Evolutionary conservation across 2,888 invertebrate genomes (phyloP), one percentile per base, ranked within the genome.

Genomic region (Plagodis pulveraria): DNA sequence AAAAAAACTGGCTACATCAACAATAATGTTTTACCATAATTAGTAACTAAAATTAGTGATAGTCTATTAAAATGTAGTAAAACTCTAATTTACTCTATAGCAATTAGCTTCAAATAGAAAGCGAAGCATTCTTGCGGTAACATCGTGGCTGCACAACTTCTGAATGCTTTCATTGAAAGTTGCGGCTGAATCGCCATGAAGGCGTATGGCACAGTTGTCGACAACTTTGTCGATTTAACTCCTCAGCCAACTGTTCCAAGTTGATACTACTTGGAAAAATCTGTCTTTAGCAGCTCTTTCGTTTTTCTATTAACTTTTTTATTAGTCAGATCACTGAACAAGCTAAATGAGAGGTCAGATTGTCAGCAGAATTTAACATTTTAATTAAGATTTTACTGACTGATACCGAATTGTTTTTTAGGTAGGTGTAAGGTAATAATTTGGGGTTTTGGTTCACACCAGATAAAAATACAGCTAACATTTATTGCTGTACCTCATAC

Each of bases 151-250:
- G 80, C 75, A 70, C 63, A 84, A 89, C 80, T 89, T 89, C 76
- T 78, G 81, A 85, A 85, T 82, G 84, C 78, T 81, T 84, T 80
- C 81, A 84, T 88, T 87, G 76, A 83, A 89, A 89, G 75, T 88
- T 86, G 78, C 66, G 77, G 75, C 73, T 73, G 65, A 60, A 65
- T 69, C 62, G 71, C 76, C 72, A 80, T 87, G 82, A 89, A 87
- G 80, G 81, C 72, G 76, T 77, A 76, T 78, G 78, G 77, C 77
- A 79, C 78, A 81, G 80, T 83, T 83, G 77, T 77, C 68, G 59
- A 72, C 76, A 89, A 87, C 85, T 89, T 87, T 73, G 78, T 65
- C 81, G 81, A 86, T 87, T 84, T 83, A 84, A 84, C 82, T 83
- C 76, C 58, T 74, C 71, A 68, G 74, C 70, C 76, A 69, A 74